Evolutionary conservation across 2,888 invertebrate species (phyloP).

Genomic region (Leptarthrus brevirostris): DNA sequence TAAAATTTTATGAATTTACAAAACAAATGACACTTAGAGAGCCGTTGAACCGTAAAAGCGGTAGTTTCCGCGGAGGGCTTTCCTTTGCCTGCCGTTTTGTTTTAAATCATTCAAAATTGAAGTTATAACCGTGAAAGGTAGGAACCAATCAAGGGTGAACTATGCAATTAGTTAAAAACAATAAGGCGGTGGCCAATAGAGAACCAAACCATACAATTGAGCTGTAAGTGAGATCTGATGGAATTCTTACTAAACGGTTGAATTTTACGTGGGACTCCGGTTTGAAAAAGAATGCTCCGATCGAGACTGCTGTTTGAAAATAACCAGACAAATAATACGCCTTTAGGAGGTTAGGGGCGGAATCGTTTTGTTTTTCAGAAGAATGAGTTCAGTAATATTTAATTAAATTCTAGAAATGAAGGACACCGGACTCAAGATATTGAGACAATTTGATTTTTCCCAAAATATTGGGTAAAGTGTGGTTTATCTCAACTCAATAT

Average conservation of each 20-base stretch:
- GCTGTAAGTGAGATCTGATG: background rate
- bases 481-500: too few species aligned
- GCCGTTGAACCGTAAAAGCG: conserved; percentile 26
- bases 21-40: conserved; percentile 46
- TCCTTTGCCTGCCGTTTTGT: conserved; percentile 14
- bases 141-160: conserved; percentile 39
- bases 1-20: conserved; percentile 45
- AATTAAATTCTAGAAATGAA: too few species aligned
- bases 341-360: conserved; percentile 46
- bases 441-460: too few species aligned
- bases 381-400: too few species aligned
- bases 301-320: conserved; percentile 33
- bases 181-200: conserved; percentile 26
- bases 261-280: too few species aligned
- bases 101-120: conserved; percentile 28
- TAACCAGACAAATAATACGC: conserved; percentile 42
- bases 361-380: background rate
- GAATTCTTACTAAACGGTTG: too few species aligned
- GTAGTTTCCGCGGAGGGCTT: conserved; percentile 35
- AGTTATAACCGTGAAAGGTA: background rate
- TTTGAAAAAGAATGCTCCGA: background rate
- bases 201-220: background rate
- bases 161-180: conserved; percentile 40
- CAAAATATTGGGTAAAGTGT: too few species aligned
- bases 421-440: too few species aligned